Evolutionary conservation across 2,113 vertebrate species (phyloP), one percentile per base, ranked within the genome.

Genomic region (Petrocephalus zakoni): DNA sequence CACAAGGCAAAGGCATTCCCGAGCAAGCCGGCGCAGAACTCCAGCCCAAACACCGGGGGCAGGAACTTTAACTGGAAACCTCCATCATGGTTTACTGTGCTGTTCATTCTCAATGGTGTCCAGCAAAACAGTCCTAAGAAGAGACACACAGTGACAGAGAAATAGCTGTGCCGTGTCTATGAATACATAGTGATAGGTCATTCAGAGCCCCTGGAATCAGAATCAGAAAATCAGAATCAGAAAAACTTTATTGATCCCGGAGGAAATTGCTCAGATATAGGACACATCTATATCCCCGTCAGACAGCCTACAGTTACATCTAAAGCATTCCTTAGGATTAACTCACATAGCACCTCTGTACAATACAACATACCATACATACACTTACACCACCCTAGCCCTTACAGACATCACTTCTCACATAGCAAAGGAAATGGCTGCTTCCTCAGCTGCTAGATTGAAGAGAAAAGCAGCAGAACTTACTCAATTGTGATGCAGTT

Each of bases 1-100:
- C 93, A 93, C 82, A 96, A 61, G 0, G 95, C 95, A 42, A 95
- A 92, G 5, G 93, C 2, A 64, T 96, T 96, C 51, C 95, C 95
- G 0, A 86, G 22, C 52, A 95, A 87, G 0, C 95, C 95, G 61
- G 95, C 53, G 0, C 90, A 34, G 83, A 96, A 94, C 90, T 95
- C 94, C 1, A 95, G 10, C 0, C 94, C 91, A 0, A 92, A 96
- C 53, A 95, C 1, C 0, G 92, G 87, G 4, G 95, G 94, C 68
- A 96, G 90, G 58, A 95, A 61, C 0, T 56, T 0, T 0, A 46
- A 82, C 84, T 95, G 94, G 88, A 95, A 92, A 0, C 0, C 5
- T 11, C 4, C 19, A 78, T 90, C 91, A 21, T 91, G 90, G 0
- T 0, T 0, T 0, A 29, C 13, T n/a, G 49, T 91, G 15, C 51